Base-by-base conservation (phyloP, 2,797 vertebrate genomes). In the Sternotherus odoratus region DNA sequence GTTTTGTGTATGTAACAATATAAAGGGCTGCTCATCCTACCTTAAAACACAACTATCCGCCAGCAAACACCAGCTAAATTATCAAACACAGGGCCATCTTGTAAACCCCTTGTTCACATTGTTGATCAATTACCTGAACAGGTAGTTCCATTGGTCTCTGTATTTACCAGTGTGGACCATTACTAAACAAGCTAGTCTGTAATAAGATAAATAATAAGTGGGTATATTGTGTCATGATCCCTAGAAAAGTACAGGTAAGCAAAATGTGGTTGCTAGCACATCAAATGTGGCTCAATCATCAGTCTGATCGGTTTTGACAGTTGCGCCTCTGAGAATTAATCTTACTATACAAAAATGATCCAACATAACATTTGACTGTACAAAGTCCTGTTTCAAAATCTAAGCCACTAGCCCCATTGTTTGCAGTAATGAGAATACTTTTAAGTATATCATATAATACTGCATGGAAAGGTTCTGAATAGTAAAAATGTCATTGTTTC, bases 311-410 rank as follows among this genome's bases (percentile, higher is more conserved):
- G 69, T 75, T 92, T 82, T 93, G 75, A 57, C 17, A 88, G 4
- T 74, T 63, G 11, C 84, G 60, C 85, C 7, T 95, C 12, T 85
- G 28, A 85, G 43, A 46, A 5, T 90, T 77, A 82, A 69, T 93
- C 85, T 87, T 95, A 72, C 86, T 88, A 75, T 82, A 83, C 36
- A 75, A 39, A 96, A 94, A n/a, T 94, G 16, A 9, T 92, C 19
- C 28, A 86, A n/a, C 15, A 48, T 53, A 91, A 85, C 48, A 43
- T 87, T 77, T 43, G 91, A 75, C 84, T 88, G 93, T 66, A 3
- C 30, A 10, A 50, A 21, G 88, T 94, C 92, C 19, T 8, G 56
- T 86, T 94, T 91, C 77, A 66, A 8, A 91, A 77, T 89, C 19
- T 89, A 39, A 82, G 39, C 33, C 9, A 84, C 10, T 77, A 15